These are phyloP conservation scores for Stenodema calcarata DNA, from an alignment of 2,888 invertebrate species.

Conservation along the genomic window DNA sequence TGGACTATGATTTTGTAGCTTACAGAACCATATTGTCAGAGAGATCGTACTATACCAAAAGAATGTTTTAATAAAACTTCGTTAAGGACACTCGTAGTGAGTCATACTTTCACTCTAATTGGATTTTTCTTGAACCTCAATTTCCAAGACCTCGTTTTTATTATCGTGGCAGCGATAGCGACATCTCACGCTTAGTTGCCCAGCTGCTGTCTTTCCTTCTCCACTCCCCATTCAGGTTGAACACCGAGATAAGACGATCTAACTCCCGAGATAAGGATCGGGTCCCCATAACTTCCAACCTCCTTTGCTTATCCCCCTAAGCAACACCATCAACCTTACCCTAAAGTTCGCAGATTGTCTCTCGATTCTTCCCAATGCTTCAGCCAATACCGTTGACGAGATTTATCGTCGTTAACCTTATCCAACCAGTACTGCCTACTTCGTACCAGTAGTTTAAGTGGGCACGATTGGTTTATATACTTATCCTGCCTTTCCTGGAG, in stretches of 20 bases:
- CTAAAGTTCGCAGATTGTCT: not conserved
- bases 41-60: too few relatives aligned
- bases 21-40: too few relatives aligned
- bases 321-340: not conserved
- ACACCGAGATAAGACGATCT: not conserved
- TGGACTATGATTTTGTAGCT: too few relatives aligned
- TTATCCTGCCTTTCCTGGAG: not conserved
- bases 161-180: not conserved
- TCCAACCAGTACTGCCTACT: not conserved
- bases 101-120: too few relatives aligned
- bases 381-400: not conserved
- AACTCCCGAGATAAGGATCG: not conserved
- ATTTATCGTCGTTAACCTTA: not conserved
- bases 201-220: not conserved
- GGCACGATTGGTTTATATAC: not conserved
- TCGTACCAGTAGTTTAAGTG: not conserved
- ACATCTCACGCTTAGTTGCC: not conserved
- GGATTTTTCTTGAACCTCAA: not conserved
- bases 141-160: too few relatives aligned
- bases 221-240: not conserved
- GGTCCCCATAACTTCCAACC: not conserved
- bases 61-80: too few relatives aligned
- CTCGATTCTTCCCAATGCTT: not conserved
- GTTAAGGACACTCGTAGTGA: too few relatives aligned
- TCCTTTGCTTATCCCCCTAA: not conserved